These are phyloP conservation scores for Oostethus manadensis DNA, from an alignment of 2,113 vertebrate genomes.

Conservation along the genomic window DNA sequence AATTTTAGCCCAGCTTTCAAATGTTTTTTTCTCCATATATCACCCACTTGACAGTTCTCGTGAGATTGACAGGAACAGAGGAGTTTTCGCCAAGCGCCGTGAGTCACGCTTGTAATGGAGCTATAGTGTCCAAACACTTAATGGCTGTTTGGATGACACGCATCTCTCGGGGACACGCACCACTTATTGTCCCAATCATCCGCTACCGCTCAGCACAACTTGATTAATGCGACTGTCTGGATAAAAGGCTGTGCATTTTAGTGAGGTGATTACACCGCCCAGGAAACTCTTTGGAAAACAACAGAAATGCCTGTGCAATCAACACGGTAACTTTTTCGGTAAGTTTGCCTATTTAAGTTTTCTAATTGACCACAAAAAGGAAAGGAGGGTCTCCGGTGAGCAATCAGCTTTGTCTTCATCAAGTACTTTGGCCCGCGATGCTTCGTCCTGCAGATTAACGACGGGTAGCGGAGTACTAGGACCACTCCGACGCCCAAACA, in stretches of 20 bases:
- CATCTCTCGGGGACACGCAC: conserved; percentile 48
- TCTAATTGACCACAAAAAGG: conserved; percentile 42
- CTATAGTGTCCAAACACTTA: conserved; percentile 38
- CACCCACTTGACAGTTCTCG: conserved; percentile 40
- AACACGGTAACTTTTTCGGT: conserved; percentile 26
- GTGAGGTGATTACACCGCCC: conserved; percentile 43
- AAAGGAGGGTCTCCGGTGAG: conserved; percentile 33
- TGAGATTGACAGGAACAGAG: conserved; percentile 26
- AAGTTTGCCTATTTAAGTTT: conserved; percentile 43
- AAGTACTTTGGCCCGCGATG: conserved; percentile 15
- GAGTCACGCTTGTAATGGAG: conserved; percentile 32
- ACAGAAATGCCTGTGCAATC: conserved; percentile 41
- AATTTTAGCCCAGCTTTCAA: conserved; percentile 16
- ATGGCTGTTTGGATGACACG: conserved; percentile 42
- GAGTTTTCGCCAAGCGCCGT: conserved; percentile 1
- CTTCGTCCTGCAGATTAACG: conserved; percentile 35
- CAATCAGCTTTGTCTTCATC: conserved; percentile 31
- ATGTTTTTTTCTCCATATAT: conserved; percentile 14
- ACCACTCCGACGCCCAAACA: neutral
- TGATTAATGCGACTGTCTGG: conserved; percentile 48
- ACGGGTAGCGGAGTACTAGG: conserved; percentile 10
- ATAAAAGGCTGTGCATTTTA: conserved; percentile 49
- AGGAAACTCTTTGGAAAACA: conserved; percentile 38
- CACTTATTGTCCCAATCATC: conserved; percentile 56
- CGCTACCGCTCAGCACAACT: conserved; percentile 33